Conservation (phyloP, 1,140 invertebrate genomes). For the Dendroctonus valens region DNA sequence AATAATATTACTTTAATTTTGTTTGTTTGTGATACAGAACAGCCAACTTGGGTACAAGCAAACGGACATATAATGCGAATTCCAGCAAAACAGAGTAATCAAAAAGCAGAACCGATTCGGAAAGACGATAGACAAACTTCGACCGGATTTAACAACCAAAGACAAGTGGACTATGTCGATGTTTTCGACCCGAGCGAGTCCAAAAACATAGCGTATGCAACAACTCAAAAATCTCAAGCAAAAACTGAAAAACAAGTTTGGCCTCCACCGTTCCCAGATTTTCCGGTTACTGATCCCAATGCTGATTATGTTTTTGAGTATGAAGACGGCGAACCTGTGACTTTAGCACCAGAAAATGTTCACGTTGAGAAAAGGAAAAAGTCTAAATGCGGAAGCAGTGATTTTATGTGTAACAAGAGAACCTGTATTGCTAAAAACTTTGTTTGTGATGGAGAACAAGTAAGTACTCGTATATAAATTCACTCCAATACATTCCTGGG, state of each 20-base stretch:
- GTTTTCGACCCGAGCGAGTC: constrained; percentile 26
- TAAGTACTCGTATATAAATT: constrained; percentile 29
- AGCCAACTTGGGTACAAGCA: background rate
- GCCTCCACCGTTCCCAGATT: constrained; percentile 44
- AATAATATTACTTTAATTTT: background rate
- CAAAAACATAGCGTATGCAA: constrained; percentile 10
- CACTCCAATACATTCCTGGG: no score
- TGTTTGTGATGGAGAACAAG: constrained; percentile 67
- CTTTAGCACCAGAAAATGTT: constrained; percentile 35
- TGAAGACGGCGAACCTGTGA: constrained; percentile 38
- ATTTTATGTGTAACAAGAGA: constrained; percentile 41
- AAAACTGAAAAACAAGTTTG: constrained; percentile 30
- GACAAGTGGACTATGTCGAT: constrained; percentile 35
- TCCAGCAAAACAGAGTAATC: constrained; percentile 2
- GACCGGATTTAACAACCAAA: constrained; percentile 23
- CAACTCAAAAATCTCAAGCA: constrained; percentile 13
- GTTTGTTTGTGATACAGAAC: background rate
- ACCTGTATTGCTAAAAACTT: constrained; percentile 66
- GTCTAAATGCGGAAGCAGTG: constrained; percentile 31
- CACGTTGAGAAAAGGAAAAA: constrained; percentile 24
- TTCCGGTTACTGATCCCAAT: constrained; percentile 52
- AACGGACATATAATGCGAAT: constrained; percentile 20
- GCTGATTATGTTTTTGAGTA: constrained; percentile 51
- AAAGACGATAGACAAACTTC: constrained; percentile 9
- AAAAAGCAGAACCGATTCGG: constrained; percentile 11